Base-by-base conservation (phyloP, 2,797 vertebrate genomes). In the Lagorchestes hirsutus region DNA sequence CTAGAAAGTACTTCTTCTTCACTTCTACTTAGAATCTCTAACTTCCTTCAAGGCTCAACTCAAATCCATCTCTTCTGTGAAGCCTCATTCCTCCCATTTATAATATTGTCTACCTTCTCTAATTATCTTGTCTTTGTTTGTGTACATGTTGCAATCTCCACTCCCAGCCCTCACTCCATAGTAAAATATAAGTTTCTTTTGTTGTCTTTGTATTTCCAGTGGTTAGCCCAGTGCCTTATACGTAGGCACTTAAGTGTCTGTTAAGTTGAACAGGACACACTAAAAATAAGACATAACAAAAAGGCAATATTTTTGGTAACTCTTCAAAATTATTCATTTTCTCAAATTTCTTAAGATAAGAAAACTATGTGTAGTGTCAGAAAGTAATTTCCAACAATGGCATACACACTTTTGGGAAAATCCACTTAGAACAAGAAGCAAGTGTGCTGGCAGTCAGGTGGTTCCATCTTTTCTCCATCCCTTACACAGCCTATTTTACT, bases 361-460 rank as follows among this genome's bases (percentile, higher is more conserved):
- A 96, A 93, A 27, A 91, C 28, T 93, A 58, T 62, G 27, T 24
- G 54, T 27, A 95, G 34, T 92, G n/a, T 92, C 90, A 96, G 93
- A 13, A 92, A 6, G 57, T 1, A 16, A 46, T 92, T 97, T 97
- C 90, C 95, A 52, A 95, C 13, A 96, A 10, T 62, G 14, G 57
- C 2, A 0, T 29, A 58, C 57, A 58, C 8, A 58, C 6, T 9
- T 58, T 29, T 58, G 27, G 57, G 28, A 58, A 58, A 54, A 54
- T 46, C 31, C 93, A 4, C 97, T 98, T 97, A 92, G 54, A 97
- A 96, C 92, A 92, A 67, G 92, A 90, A 95, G 92, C 8, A 94
- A 91, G 24, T 90, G 91, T 95, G 40, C 0, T 96, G 62, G 28
- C 87, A 57, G 95, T 93, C 87, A 92, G 50, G 34, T 46, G 54